A percentile compares a stretch with the other conserved stretches of the same genome.
phyloP scores from a whole-genome alignment of 2,888 invertebrate genomes.

The Hydrotaea diabolus region DNA sequence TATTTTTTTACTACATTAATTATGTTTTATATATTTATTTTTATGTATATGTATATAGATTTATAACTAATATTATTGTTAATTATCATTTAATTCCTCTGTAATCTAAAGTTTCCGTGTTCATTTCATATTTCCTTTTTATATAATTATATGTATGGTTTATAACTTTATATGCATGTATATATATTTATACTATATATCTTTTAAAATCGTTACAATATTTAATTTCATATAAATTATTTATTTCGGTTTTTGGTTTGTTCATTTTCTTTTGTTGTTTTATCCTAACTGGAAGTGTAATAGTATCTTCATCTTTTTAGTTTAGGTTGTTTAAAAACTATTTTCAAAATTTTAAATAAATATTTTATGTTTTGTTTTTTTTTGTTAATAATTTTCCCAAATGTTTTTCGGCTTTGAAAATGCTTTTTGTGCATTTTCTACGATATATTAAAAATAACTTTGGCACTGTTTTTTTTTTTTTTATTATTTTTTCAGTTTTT shows the following conservation, averaged over 20 bases:
- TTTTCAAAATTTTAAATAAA: constrained; percentile 33
- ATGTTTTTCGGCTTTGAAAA: constrained; percentile 44
- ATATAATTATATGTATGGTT: constrained; percentile 69
- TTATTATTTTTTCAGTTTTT: constrained; percentile 40
- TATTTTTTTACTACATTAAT: constrained; percentile 19
- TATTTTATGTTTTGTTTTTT: constrained; percentile 25
- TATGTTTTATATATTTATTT: background rate
- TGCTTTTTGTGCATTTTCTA: constrained; percentile 40
- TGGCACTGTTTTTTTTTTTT: constrained; percentile 61
- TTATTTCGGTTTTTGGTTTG: constrained; percentile 39
- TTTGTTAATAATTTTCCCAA: constrained; percentile 43
- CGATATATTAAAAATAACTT: constrained; percentile 65
- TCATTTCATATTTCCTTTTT: constrained; percentile 44
- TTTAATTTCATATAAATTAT: constrained; percentile 57
- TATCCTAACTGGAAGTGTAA: constrained; percentile 61
- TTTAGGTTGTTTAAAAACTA: constrained; percentile 44
- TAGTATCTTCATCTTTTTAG: constrained; percentile 50
- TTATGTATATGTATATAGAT: constrained; percentile 10
- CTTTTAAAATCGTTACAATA: constrained; percentile 51
- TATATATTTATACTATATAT: constrained; percentile 67
- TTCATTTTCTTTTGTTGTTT: constrained; percentile 34
- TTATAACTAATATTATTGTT: constrained; percentile 25
- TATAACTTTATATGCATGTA: constrained; percentile 41
- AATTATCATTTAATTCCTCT: constrained; percentile 32
- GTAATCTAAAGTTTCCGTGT: constrained; percentile 21